Percentiles rank a stretch among this genome's conserved stretches.
These are phyloP conservation scores for Glaucomys volans DNA, from an alignment of 2,113 vertebrate genomes.

Conservation along the genomic window DNA sequence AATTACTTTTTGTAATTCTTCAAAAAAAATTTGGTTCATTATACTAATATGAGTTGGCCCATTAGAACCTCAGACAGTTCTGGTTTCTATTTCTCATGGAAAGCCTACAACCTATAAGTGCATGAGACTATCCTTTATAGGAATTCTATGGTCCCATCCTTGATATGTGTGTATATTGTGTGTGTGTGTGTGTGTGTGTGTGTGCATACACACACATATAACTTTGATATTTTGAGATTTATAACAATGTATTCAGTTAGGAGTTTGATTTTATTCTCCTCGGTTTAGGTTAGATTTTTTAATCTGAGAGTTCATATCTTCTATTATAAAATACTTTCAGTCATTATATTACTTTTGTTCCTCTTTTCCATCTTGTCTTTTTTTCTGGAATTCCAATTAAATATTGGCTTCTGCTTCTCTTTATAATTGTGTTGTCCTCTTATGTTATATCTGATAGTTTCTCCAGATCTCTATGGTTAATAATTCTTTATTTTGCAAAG, in stretches of 20 bases:
- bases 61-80: neutral
- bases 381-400: no score
- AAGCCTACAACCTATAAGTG: neutral
- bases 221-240: neutral
- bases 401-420: no score
- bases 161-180: no score
- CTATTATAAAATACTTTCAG: neutral
- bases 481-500: neutral
- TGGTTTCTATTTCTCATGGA: neutral
- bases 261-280: neutral
- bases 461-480: neutral
- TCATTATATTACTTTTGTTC: neutral
- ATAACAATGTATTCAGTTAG: neutral
- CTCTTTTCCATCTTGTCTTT: neutral
- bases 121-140: no score
- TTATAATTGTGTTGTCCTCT: no score
- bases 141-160: no score
- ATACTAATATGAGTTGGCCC: neutral
- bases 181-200: no score
- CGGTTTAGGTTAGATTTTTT: neutral
- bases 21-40: neutral
- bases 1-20: neutral
- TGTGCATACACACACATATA: neutral
- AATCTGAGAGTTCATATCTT: neutral
- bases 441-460: neutral